A percentile compares a stretch with the other conserved stretches of the same genome.
phyloP scores from a whole-genome alignment of 2,888 invertebrate species.

The Cephus pulcher region DNA sequence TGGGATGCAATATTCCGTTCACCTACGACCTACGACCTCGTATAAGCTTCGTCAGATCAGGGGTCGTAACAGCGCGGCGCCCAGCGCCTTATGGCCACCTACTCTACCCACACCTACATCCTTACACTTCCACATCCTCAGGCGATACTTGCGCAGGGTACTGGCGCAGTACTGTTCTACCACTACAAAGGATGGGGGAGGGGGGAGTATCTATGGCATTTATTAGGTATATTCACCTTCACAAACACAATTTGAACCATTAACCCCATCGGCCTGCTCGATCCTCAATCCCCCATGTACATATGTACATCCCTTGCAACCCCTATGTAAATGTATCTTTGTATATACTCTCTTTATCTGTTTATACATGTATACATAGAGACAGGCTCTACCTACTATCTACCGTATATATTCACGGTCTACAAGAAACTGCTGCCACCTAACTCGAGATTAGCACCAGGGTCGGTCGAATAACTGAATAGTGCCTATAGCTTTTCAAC shows the following conservation, averaged over 20 bases:
- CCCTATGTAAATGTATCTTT: not conserved
- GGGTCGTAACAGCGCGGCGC: slow-evolving; percentile 62
- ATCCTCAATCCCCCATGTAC: too few relatives aligned
- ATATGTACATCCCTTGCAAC: too few relatives aligned
- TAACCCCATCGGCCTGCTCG: too few relatives aligned
- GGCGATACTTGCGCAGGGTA: too few relatives aligned
- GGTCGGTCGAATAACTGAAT: slow-evolving; percentile 29
- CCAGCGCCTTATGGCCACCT: slow-evolving; percentile 60
- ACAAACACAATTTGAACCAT: not conserved
- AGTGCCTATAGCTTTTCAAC: too few relatives aligned
- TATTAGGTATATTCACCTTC: not conserved
- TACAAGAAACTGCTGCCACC: slow-evolving; percentile 54
- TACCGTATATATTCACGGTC: slow-evolving; percentile 37
- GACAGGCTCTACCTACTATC: too few relatives aligned
- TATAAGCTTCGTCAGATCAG: slow-evolving; percentile 51
- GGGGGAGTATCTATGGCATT: too few relatives aligned
- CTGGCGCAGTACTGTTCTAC: not conserved
- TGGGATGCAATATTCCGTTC: not conserved
- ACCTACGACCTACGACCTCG: too few relatives aligned
- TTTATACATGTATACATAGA: not conserved
- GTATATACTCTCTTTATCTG: not conserved
- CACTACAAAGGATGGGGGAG: too few relatives aligned
- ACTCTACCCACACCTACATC: slow-evolving; percentile 40
- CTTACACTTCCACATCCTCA: too few relatives aligned
- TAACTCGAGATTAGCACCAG: slow-evolving; percentile 57